phyloP scores from a whole-genome alignment of 2,888 invertebrate genomes.

The Hirtodrosophila alboralis region DNA sequence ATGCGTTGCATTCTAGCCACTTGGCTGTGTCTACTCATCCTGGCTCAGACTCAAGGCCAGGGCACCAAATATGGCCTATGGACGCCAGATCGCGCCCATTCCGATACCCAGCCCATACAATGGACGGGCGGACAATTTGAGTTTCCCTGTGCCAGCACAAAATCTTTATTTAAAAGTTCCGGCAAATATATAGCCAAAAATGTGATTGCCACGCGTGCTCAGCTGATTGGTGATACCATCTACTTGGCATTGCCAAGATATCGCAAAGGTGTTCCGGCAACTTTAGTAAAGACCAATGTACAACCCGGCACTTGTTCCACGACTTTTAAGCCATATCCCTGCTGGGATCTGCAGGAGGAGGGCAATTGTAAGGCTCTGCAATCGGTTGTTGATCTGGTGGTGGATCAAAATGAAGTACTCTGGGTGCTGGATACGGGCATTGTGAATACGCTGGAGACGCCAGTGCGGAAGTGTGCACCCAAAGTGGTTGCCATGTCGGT shows the following conservation, averaged over 20 bases:
- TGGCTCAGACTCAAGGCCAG: slow-evolving; percentile 37
- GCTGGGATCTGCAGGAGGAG: slow-evolving; percentile 87
- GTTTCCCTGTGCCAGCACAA: slow-evolving; percentile 85
- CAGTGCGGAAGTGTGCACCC: slow-evolving; percentile 88
- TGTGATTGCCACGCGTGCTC: slow-evolving; percentile 86
- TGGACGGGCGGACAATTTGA: slow-evolving; percentile 85
- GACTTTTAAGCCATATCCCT: slow-evolving; percentile 86
- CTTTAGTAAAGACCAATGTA: slow-evolving; percentile 86
- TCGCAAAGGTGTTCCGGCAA: slow-evolving; percentile 88
- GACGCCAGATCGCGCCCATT: slow-evolving; percentile 73
- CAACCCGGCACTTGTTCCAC: slow-evolving; percentile 85
- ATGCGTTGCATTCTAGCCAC: slow-evolving; percentile 47
- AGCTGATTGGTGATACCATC: slow-evolving; percentile 86
- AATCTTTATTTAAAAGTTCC: slow-evolving; percentile 86
- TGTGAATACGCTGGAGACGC: slow-evolving; percentile 87
- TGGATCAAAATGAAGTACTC: slow-evolving; percentile 87
- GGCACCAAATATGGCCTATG: slow-evolving; percentile 79
- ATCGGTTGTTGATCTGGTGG: slow-evolving; percentile 88
- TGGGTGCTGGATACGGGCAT: slow-evolving; percentile 91
- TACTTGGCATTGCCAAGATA: slow-evolving; percentile 86
- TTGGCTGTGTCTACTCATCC: slow-evolving; percentile 37
- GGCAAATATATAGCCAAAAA: slow-evolving; percentile 86
- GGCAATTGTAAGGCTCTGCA: slow-evolving; percentile 88
- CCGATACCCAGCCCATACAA: slow-evolving; percentile 77
- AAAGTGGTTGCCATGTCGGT: slow-evolving; percentile 88